Conservation (phyloP, 1,140 invertebrate genomes). For the Capitella teleta region DNA sequence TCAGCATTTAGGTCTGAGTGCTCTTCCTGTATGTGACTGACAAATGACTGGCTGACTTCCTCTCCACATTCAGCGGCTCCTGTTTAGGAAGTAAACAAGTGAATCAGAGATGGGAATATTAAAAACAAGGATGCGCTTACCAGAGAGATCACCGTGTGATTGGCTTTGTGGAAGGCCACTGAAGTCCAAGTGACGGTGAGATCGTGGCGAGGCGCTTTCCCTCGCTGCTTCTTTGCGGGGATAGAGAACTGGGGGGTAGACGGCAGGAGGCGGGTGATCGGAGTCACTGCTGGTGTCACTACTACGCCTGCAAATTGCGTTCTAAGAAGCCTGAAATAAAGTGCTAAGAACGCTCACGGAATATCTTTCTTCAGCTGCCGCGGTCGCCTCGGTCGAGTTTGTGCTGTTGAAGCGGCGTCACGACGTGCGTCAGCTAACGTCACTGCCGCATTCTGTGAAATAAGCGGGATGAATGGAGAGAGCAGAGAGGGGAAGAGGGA, state of each 20-base stretch:
- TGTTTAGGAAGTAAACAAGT: too few species aligned
- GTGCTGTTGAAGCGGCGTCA: conserved; percentile 21
- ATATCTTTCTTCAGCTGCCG: not conserved
- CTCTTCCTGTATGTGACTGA: too few species aligned
- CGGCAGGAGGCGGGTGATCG: not conserved
- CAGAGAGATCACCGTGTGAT: not conserved
- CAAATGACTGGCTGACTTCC: too few species aligned
- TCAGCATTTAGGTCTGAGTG: too few species aligned
- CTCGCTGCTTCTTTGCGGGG: not conserved
- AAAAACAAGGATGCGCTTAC: not conserved
- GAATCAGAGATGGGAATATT: too few species aligned
- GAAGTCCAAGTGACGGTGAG: not conserved
- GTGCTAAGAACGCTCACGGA: too few species aligned
- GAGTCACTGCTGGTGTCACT: not conserved
- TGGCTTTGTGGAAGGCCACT: not conserved
- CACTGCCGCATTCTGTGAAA: too few species aligned
- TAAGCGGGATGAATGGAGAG: too few species aligned
- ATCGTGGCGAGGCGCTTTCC: not conserved
- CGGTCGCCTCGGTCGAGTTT: conserved; percentile 4
- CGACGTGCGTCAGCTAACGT: conserved; percentile 27
- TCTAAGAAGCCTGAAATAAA: not conserved
- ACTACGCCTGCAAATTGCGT: conserved; percentile 12
- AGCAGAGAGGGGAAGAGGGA: too few species aligned
- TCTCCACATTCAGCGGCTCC: too few species aligned
- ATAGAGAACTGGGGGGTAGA: not conserved